Evolutionary conservation across 2,113 vertebrate genomes (phyloP).

Genomic region (Jaculus jaculus): DNA sequence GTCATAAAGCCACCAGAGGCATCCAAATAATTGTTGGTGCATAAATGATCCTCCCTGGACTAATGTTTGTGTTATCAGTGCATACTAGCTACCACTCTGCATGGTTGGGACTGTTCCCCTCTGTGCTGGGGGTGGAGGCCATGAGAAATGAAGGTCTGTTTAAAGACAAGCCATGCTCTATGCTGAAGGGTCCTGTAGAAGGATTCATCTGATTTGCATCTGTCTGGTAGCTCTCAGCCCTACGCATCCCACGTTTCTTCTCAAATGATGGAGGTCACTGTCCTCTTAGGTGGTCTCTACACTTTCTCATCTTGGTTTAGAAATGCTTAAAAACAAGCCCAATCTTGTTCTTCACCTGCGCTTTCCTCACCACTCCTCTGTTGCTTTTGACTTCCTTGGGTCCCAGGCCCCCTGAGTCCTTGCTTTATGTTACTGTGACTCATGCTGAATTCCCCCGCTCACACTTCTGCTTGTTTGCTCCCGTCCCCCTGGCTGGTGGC

Average conservation of each 20-base stretch:
- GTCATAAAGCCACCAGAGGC: slow-evolving; percentile 7
- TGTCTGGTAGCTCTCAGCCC: not conserved
- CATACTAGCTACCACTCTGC: not conserved
- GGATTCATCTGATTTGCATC: not conserved
- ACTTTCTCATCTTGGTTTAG: not conserved
- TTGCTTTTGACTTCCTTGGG: not conserved
- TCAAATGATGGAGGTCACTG: not conserved
- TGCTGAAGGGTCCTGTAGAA: not conserved
- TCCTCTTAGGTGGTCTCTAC: not conserved
- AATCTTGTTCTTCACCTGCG: not conserved
- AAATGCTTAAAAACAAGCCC: not conserved
- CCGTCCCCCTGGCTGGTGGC: not conserved
- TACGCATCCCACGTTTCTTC: not conserved
- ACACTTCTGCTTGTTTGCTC: not conserved
- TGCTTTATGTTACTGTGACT: not conserved
- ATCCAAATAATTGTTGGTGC: not conserved
- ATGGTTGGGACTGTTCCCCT: not conserved
- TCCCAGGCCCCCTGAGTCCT: not conserved
- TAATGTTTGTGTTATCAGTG: not conserved
- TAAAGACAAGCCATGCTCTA: not conserved
- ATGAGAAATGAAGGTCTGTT: not conserved
- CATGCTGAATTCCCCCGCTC: not conserved
- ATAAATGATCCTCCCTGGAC: not conserved
- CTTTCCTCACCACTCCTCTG: not conserved
- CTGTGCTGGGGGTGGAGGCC: not conserved